phyloP scores from a whole-genome alignment of 2,888 invertebrate species.

The Agrochola lychnidis region DNA sequence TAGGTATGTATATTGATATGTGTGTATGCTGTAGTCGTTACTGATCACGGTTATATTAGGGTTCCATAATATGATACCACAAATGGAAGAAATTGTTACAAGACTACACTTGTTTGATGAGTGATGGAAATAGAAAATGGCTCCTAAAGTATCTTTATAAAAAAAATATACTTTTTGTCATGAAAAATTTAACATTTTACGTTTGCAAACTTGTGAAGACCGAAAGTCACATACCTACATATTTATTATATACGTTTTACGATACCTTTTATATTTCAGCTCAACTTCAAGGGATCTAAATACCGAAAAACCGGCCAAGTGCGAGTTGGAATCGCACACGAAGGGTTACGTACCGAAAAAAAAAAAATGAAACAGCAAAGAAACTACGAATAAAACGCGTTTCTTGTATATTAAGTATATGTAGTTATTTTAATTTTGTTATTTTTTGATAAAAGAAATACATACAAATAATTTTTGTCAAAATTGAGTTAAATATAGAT shows the following conservation, averaged over 20 bases:
- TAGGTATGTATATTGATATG: background rate
- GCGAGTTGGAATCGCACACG: too few relatives aligned
- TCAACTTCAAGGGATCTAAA: background rate
- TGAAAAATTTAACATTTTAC: constrained; percentile 3
- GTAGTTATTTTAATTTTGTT: too few relatives aligned
- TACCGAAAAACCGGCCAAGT: background rate
- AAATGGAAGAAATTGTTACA: background rate
- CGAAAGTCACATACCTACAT: background rate
- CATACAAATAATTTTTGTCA: too few relatives aligned
- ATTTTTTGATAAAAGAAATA: too few relatives aligned
- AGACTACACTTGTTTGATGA: background rate
- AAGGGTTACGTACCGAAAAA: too few relatives aligned
- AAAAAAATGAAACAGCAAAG: too few relatives aligned
- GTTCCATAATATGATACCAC: too few relatives aligned
- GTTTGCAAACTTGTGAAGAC: background rate
- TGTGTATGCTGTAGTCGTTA: background rate
- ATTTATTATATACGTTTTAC: background rate
- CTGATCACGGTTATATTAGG: background rate
- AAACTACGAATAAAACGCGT: too few relatives aligned
- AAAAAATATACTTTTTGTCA: background rate
- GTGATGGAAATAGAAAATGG: background rate
- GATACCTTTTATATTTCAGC: background rate
- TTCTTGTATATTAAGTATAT: too few relatives aligned
- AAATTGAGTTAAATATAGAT: too few relatives aligned
- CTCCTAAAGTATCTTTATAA: too few relatives aligned